phyloP scores from a whole-genome alignment of 35 echinoderm and acorn worm genomes.

The Apostichopus californicus region DNA sequence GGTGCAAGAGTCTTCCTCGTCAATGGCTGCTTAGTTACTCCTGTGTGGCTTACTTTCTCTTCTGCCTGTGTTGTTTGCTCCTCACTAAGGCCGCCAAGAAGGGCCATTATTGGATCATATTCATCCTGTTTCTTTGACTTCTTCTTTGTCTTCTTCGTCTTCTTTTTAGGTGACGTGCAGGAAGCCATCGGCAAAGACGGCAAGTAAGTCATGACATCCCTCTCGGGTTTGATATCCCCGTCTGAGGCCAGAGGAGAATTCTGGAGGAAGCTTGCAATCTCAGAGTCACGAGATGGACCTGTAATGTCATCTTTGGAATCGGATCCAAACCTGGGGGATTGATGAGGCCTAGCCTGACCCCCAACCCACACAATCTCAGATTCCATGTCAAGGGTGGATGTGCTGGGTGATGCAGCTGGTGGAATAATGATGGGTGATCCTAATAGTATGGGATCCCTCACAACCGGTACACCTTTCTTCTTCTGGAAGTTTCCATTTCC shows the following conservation, averaged over 20 bases:
- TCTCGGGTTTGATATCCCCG: not conserved
- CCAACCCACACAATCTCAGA: not conserved
- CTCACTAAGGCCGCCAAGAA: not conserved
- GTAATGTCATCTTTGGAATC: not conserved
- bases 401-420: not conserved
- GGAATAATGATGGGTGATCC: not conserved
- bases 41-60: not conserved
- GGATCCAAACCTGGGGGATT: not conserved
- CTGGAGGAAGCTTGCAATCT: not conserved
- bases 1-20: not conserved
- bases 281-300: not conserved
- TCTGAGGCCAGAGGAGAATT: not conserved
- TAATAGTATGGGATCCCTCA: not conserved
- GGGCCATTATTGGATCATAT: not conserved
- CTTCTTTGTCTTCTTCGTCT: not conserved
- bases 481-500: not conserved
- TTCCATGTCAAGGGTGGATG: not conserved
- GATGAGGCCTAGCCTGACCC: not conserved
- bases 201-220: not conserved
- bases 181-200: not conserved
- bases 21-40: not conserved
- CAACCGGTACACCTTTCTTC: not conserved
- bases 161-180: not conserved
- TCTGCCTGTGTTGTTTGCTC: not conserved
- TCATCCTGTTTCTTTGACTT: not conserved